A percentile compares a stretch with the other conserved stretches of the same genome.
These are phyloP conservation scores for Ceyx erithaca DNA, from an alignment of 2,797 vertebrate species.

Conservation along the genomic window DNA sequence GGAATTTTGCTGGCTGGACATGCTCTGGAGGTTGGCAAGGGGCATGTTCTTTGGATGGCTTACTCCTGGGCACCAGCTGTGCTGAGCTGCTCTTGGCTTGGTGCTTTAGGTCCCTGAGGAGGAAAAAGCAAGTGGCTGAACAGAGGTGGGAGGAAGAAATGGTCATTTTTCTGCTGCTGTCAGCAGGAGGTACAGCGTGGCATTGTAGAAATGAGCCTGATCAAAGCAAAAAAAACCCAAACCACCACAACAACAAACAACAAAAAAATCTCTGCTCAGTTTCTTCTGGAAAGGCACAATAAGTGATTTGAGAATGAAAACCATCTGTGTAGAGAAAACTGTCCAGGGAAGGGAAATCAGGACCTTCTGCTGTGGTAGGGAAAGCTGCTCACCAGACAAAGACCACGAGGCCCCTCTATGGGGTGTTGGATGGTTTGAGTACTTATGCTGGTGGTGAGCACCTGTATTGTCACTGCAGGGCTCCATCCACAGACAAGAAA, in stretches of 20 bases:
- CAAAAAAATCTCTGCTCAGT: neutral
- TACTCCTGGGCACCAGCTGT: neutral
- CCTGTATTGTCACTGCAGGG: neutral
- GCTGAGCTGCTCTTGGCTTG: neutral
- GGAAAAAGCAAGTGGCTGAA: neutral
- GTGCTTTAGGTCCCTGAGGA: neutral
- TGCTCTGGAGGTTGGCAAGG: fast-evolving
- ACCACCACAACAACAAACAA: fast-evolving
- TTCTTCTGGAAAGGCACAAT: neutral
- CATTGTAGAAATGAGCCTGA: neutral
- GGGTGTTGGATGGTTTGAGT: neutral
- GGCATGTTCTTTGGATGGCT: fast-evolving
- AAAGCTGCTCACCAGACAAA: neutral
- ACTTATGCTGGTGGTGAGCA: neutral
- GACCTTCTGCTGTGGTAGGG: neutral
- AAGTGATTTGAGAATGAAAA: neutral
- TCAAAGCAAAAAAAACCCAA: neutral
- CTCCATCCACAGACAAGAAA: neutral
- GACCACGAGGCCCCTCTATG: fast-evolving
- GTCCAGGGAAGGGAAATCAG: neutral
- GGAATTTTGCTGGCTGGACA: neutral
- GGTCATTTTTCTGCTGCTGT: neutral
- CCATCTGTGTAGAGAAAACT: neutral
- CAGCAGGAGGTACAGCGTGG: neutral
- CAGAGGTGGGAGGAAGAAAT: neutral